Evolutionary conservation across 2,888 invertebrate species (phyloP).

Genomic region (Dynastes hyllus): DNA sequence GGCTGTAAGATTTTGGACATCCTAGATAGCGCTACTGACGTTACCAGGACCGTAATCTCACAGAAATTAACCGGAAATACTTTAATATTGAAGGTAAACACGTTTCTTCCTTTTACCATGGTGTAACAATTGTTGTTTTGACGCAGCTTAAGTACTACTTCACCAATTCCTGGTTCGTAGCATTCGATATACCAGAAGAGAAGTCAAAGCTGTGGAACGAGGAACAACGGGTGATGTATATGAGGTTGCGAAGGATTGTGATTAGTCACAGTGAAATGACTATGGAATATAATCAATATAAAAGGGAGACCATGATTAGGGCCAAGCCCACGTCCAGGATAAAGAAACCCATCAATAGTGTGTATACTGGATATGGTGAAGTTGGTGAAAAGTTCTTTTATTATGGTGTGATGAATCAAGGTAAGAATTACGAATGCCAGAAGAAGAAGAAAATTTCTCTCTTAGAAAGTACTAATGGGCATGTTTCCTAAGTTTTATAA

Average conservation of each 20-base stretch:
- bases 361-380: constrained; percentile 67
- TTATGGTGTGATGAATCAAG: constrained; percentile 68
- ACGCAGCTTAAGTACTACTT: constrained; percentile 56
- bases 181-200: constrained; percentile 61
- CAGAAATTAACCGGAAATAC: constrained; percentile 46
- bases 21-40: constrained; percentile 54
- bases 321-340: constrained; percentile 56
- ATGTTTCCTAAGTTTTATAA: no score
- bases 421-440: constrained; percentile 54
- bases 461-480: no score
- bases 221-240: constrained; percentile 66
- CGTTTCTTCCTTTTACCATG: background rate
- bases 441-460: no score
- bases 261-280: constrained; percentile 66
- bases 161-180: constrained; percentile 65
- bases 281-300: constrained; percentile 64
- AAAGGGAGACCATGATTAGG: constrained; percentile 62
- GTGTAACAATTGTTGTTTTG: background rate
- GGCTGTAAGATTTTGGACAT: constrained; percentile 56
- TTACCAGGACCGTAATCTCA: constrained; percentile 43
- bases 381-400: constrained; percentile 65
- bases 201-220: constrained; percentile 61
- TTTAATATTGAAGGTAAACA: constrained; percentile 31
- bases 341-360: constrained; percentile 63
- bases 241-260: constrained; percentile 65